phyloP scores from a whole-genome alignment of 64 coral and sea anemone species.

The Cladopsammia gracilis region DNA sequence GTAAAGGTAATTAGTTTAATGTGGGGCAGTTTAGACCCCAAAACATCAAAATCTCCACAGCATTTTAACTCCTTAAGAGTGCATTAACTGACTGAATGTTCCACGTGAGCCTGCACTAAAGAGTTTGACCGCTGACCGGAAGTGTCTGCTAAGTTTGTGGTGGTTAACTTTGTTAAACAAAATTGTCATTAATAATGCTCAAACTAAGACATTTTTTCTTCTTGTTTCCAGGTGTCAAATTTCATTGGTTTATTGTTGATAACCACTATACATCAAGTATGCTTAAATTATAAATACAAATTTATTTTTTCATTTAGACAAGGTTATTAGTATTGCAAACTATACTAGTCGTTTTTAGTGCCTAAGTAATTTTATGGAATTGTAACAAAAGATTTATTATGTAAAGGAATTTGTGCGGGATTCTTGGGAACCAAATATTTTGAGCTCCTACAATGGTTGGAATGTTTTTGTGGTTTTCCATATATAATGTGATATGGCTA shows the following conservation, averaged over 20 bases:
- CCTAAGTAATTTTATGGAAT: constrained; percentile 33
- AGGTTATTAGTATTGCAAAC: constrained; percentile 29
- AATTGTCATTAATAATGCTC: background rate
- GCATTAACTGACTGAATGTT: too few species aligned
- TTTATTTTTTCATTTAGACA: constrained; percentile 85
- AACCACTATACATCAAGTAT: constrained; percentile 15
- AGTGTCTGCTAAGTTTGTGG: too few species aligned
- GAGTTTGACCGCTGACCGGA: too few species aligned
- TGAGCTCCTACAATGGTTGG: background rate
- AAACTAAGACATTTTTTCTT: background rate
- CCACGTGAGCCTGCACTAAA: too few species aligned
- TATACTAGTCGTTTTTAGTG: constrained; percentile 26
- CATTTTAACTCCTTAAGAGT: too few species aligned
- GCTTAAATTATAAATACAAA: constrained; percentile 77
- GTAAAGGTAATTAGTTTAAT: too few species aligned
- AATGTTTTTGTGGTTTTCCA: background rate
- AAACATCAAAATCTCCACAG: too few species aligned
- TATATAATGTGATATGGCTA: background rate
- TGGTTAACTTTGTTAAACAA: too few species aligned
- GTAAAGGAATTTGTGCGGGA: constrained; percentile 5
- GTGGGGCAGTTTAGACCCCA: too few species aligned
- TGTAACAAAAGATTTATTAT: constrained; percentile 50
- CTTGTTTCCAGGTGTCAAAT: constrained; percentile 53
- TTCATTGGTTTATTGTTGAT: constrained; percentile 34
- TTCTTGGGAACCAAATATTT: background rate